These are phyloP conservation scores for Ceratosolen solmsi DNA, from an alignment of 1,140 invertebrate species.

Conservation along the genomic window DNA sequence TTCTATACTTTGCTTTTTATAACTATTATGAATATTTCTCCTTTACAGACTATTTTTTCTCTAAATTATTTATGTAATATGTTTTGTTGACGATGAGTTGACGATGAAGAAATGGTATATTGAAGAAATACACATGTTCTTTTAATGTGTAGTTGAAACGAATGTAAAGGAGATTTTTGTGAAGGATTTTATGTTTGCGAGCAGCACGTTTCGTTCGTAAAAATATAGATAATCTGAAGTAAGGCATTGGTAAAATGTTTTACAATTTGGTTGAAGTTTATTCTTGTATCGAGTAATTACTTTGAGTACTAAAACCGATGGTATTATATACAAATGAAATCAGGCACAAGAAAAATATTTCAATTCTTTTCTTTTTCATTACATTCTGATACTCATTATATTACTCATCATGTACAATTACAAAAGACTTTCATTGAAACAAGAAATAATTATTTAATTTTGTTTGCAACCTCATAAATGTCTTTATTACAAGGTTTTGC, in stretches of 20 bases:
- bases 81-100: background rate
- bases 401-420: too few relatives aligned
- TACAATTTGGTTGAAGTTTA: slow-evolving; percentile 13
- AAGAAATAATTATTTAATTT: too few relatives aligned
- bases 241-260: background rate
- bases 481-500: too few relatives aligned
- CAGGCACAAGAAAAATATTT: background rate
- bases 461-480: too few relatives aligned
- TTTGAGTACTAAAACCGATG: background rate
- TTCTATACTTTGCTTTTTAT: slow-evolving; percentile 35
- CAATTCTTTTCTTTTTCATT: too few relatives aligned
- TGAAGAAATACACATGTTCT: too few relatives aligned
- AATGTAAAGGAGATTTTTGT: slow-evolving; percentile 15
- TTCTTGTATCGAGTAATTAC: background rate
- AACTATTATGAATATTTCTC: slow-evolving; percentile 62
- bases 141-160: background rate
- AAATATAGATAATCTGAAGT: background rate
- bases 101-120: background rate
- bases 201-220: background rate
- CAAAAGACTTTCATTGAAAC: too few relatives aligned
- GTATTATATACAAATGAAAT: background rate
- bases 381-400: too few relatives aligned
- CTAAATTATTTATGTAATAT: background rate
- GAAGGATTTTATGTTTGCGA: too few relatives aligned
- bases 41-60: slow-evolving; percentile 62